Evolutionary conservation across 2,797 vertebrate species (phyloP).

Genomic region (Pempheris klunzingeri): DNA sequence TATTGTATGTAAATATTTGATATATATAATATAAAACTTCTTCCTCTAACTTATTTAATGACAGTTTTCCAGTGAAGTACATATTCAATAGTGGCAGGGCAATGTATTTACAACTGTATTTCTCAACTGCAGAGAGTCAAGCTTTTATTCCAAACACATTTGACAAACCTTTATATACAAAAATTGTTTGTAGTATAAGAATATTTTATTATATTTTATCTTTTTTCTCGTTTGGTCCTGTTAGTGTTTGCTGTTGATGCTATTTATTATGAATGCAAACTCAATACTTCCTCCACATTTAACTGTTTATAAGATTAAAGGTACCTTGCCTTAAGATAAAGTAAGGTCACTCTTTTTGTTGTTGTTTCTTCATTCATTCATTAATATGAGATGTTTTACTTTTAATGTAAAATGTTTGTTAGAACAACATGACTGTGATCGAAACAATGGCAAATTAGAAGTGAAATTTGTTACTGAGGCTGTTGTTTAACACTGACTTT

Average conservation of each 20-base stretch:
- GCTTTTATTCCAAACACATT: background rate
- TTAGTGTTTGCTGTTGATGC: background rate
- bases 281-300: too few relatives aligned
- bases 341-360: too few relatives aligned
- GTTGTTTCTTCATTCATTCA: background rate
- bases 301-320: too few relatives aligned
- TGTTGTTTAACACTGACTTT: too few relatives aligned
- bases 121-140: too few relatives aligned
- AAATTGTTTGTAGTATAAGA: background rate
- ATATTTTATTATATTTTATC: background rate
- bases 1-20: too few relatives aligned
- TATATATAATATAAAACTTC: too few relatives aligned
- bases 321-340: too few relatives aligned
- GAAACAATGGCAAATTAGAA: too few relatives aligned
- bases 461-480: too few relatives aligned
- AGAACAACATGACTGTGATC: too few relatives aligned
- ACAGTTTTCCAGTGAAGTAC: background rate
- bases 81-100: background rate
- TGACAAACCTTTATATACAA: background rate
- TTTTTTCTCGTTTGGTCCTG: background rate
- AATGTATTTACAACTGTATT: background rate
- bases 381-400: too few relatives aligned
- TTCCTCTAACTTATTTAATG: background rate
- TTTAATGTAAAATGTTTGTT: background rate
- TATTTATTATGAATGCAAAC: background rate